A percentile compares a stretch with the other conserved stretches of the same genome.
Conservation (phyloP, 2,888 invertebrate genomes). For the Orthonychiurus folsomi region DNA sequence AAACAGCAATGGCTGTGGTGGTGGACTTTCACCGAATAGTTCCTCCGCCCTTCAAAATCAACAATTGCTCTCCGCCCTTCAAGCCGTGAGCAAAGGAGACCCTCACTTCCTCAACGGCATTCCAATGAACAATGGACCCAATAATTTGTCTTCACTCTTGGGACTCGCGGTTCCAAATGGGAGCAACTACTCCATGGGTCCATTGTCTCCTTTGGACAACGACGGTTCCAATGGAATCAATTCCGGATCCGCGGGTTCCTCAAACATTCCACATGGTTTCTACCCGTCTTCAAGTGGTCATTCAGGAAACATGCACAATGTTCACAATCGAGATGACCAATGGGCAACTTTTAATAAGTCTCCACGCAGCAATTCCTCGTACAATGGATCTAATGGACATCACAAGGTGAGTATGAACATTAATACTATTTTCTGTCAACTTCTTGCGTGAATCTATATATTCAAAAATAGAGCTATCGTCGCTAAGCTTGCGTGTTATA, state of each 20-base stretch:
- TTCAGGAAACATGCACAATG: constrained; percentile 29
- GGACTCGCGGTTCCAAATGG: constrained; percentile 31
- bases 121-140: constrained; percentile 35
- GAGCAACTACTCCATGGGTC: constrained; percentile 17
- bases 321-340: constrained; percentile 24
- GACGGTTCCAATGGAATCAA: constrained; percentile 8
- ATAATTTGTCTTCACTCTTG: constrained; percentile 35
- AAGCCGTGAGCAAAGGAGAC: constrained; percentile 41
- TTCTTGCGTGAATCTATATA: too few species aligned
- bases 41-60: constrained; percentile 39
- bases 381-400: constrained; percentile 30
- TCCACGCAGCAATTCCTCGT: constrained; percentile 22
- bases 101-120: constrained; percentile 36
- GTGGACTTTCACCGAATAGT: constrained; percentile 34
- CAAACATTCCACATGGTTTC: constrained; percentile 36
- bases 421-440: neutral
- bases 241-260: neutral
- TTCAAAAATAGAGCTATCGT: too few species aligned
- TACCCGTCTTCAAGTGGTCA: constrained; percentile 30
- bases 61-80: constrained; percentile 42
- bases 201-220: constrained; percentile 29
- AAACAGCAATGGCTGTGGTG: constrained; percentile 17
- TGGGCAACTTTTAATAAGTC: constrained; percentile 34
- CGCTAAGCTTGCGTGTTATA: too few species aligned
- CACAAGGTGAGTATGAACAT: constrained; percentile 31